Percentiles rank a stretch among this genome's conserved stretches.
Evolutionary conservation across 1,140 invertebrate species (phyloP).

Genomic region (Magallana angulata): DNA sequence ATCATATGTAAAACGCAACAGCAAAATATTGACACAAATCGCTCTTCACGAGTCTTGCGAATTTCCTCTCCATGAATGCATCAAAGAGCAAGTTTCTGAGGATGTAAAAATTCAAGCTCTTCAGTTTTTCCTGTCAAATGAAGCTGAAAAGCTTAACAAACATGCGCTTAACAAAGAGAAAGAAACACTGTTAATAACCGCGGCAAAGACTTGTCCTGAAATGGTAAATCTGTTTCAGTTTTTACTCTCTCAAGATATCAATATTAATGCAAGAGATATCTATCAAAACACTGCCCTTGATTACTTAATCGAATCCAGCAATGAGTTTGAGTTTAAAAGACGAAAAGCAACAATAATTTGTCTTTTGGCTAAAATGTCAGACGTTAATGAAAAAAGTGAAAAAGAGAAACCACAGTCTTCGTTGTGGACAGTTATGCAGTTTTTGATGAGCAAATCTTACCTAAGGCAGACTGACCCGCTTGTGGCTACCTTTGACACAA

Average conservation of each 20-base stretch:
- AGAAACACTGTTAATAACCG: neutral
- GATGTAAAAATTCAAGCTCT: neutral
- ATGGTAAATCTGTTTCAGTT: neutral
- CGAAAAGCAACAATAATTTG: neutral
- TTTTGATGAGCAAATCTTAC: neutral
- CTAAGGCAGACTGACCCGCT: neutral
- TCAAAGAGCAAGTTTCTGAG: neutral
- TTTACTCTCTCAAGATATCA: neutral
- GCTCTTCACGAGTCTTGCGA: neutral
- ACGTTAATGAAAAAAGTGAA: neutral
- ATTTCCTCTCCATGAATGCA: conserved; percentile 25
- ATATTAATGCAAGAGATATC: neutral
- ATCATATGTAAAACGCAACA: neutral
- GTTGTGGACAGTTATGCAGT: neutral
- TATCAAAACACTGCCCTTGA: neutral
- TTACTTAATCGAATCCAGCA: neutral
- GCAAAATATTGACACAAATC: neutral
- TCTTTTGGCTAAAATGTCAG: neutral
- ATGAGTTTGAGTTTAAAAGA: neutral
- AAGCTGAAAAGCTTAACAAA: neutral
- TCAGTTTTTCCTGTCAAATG: neutral
- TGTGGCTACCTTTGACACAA: neutral
- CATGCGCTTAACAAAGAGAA: neutral
- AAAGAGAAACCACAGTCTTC: neutral
- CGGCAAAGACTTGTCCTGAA: neutral